phyloP scores from a whole-genome alignment of 2,113 vertebrate genomes.

The Bungarus multicinctus region DNA sequence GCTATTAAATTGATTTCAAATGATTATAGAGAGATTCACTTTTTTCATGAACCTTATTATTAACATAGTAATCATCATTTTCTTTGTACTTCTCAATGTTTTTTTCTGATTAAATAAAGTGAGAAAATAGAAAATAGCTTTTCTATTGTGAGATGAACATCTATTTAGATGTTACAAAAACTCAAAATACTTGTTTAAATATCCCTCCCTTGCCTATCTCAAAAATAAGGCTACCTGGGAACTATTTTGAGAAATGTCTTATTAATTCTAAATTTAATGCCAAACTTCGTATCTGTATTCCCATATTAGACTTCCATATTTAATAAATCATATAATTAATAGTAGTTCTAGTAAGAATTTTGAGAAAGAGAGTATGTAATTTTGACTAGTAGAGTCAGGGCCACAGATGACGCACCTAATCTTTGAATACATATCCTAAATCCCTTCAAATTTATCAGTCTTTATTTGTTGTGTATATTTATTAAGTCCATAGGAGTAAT shows the following conservation, averaged over 20 bases:
- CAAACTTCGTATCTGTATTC: neutral
- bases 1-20: slow-evolving; percentile 11
- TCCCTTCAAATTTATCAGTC: neutral
- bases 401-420: neutral
- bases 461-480: neutral
- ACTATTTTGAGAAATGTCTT: neutral
- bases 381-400: neutral
- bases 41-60: neutral
- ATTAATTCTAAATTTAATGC: neutral
- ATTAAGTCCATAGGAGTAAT: neutral
- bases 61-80: neutral
- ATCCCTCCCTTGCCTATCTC: neutral
- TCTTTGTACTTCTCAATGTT: neutral
- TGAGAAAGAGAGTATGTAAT: neutral
- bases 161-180: neutral
- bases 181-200: neutral
- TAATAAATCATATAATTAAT: neutral
- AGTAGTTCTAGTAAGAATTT: neutral
- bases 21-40: neutral
- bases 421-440: neutral
- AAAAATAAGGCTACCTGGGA: neutral
- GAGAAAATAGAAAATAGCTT: neutral
- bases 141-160: neutral
- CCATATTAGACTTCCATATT: too few relatives aligned
- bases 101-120: neutral